Evolutionary conservation across 1,140 invertebrate species (phyloP).

Genomic region (Tribolium castaneum): DNA sequence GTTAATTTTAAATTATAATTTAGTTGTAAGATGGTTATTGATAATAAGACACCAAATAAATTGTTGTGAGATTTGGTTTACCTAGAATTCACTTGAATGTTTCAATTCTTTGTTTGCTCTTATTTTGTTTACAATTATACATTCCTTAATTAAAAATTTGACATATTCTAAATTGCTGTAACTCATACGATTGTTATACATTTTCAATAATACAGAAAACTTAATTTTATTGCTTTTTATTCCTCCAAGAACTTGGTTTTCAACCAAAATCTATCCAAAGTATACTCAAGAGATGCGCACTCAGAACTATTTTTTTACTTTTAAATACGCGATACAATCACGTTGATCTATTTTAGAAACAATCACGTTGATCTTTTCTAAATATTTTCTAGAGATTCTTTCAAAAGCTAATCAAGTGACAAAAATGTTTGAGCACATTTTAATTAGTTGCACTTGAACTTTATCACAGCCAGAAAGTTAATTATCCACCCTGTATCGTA

Average conservation of each 20-base stretch:
- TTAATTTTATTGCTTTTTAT: slow-evolving; percentile 35
- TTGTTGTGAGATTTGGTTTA: slow-evolving; percentile 36
- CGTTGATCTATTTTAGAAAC: too few relatives aligned
- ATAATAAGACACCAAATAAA: slow-evolving; percentile 43
- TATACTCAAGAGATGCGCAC: too few relatives aligned
- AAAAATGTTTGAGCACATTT: too few relatives aligned
- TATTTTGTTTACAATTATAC: slow-evolving; percentile 30
- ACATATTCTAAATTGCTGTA: slow-evolving; percentile 34
- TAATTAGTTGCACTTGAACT: too few relatives aligned
- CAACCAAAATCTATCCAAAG: too few relatives aligned
- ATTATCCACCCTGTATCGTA: too few relatives aligned
- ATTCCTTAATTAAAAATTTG: slow-evolving; percentile 34
- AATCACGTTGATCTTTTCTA: too few relatives aligned
- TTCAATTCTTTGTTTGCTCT: slow-evolving; percentile 25
- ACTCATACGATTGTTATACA: slow-evolving; percentile 36
- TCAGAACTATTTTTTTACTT: too few relatives aligned
- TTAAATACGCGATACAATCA: too few relatives aligned
- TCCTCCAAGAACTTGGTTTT: background rate
- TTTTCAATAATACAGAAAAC: slow-evolving; percentile 36
- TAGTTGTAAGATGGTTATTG: slow-evolving; percentile 38
- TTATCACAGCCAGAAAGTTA: too few relatives aligned
- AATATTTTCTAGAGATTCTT: too few relatives aligned
- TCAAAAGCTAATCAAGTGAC: too few relatives aligned
- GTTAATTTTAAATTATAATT: slow-evolving; percentile 40
- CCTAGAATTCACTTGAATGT: slow-evolving; percentile 13